Percentiles rank a stretch among this genome's conserved stretches.
Evolutionary conservation across 2,888 invertebrate species (phyloP).

Genomic region (Hoplodrina blanda): DNA sequence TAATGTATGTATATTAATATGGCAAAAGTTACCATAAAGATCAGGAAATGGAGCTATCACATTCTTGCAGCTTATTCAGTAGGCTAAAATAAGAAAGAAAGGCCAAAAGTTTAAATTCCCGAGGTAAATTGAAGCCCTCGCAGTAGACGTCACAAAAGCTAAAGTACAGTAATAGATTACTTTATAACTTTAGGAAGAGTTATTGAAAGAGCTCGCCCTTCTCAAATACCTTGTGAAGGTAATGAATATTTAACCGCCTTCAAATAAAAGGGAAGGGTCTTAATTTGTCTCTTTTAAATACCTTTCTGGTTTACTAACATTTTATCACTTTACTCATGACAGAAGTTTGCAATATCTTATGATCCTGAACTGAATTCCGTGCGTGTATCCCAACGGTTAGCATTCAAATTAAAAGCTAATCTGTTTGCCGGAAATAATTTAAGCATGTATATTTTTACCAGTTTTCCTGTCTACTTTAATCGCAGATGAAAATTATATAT

Average conservation of each 20-base stretch:
- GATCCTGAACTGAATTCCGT: constrained; percentile 10
- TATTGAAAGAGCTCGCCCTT: constrained; percentile 36
- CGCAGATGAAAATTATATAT: not conserved
- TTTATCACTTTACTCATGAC: constrained; percentile 2
- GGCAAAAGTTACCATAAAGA: not conserved
- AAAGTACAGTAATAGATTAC: constrained; percentile 38
- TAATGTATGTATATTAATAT: not conserved
- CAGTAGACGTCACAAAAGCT: constrained; percentile 16
- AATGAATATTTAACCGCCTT: constrained; percentile 24
- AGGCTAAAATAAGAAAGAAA: not conserved
- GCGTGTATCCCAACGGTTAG: constrained; percentile 5
- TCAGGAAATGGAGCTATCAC: not conserved
- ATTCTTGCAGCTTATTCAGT: not conserved
- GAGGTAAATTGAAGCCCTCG: constrained; percentile 7
- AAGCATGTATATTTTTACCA: not conserved
- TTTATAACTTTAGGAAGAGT: constrained; percentile 44
- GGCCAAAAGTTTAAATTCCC: constrained; percentile 17
- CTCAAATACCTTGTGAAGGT: constrained; percentile 34
- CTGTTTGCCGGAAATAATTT: constrained; percentile 11
- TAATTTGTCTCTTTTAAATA: constrained; percentile 30
- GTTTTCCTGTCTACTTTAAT: constrained; percentile 5
- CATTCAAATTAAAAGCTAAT: constrained; percentile 25
- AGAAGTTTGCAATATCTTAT: constrained; percentile 1
- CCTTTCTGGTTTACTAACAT: constrained; percentile 6
- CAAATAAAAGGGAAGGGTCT: constrained; percentile 20